phyloP scores from a whole-genome alignment of 2,888 invertebrate species.

The Halocaridina rubra region DNA sequence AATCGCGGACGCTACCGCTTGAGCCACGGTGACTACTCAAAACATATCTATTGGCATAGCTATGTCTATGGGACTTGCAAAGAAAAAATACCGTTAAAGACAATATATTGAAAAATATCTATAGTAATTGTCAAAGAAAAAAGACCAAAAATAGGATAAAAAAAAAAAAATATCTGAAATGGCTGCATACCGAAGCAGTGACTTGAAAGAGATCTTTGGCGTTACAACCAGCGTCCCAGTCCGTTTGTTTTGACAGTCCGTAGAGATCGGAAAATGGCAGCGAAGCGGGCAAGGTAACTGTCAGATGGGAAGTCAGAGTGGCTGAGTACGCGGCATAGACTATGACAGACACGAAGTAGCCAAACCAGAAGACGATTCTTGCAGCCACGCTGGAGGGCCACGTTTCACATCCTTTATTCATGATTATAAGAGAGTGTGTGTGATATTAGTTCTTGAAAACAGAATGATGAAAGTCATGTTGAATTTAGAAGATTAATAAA shows the following conservation, averaged over 20 bases:
- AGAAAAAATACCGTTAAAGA: no score
- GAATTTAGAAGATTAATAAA: no score
- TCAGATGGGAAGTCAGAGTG: constrained; percentile 56
- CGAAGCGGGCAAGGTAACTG: constrained; percentile 37
- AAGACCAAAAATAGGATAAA: not conserved
- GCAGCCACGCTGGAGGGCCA: constrained; percentile 27
- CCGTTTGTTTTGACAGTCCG: constrained; percentile 29
- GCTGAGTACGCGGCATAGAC: constrained; percentile 61
- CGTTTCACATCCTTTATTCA: constrained; percentile 29
- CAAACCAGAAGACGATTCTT: constrained; percentile 47
- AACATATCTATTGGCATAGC: no score
- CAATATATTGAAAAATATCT: no score
- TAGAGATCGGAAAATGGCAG: constrained; percentile 54
- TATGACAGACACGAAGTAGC: constrained; percentile 46
- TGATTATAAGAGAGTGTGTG: not conserved
- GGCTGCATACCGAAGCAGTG: constrained; percentile 47
- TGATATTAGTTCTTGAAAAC: no score
- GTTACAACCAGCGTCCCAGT: constrained; percentile 53
- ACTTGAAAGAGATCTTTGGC: constrained; percentile 61
- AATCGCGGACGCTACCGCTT: no score
- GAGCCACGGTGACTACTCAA: no score
- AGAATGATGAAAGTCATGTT: no score
- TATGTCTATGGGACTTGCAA: no score
- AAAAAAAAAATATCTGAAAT: not conserved
- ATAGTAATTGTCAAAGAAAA: no score